A percentile compares a stretch with the other conserved stretches of the same genome.
These are phyloP conservation scores for Eriosoma lanigerum DNA, from an alignment of 1,140 invertebrate species.

Conservation along the genomic window DNA sequence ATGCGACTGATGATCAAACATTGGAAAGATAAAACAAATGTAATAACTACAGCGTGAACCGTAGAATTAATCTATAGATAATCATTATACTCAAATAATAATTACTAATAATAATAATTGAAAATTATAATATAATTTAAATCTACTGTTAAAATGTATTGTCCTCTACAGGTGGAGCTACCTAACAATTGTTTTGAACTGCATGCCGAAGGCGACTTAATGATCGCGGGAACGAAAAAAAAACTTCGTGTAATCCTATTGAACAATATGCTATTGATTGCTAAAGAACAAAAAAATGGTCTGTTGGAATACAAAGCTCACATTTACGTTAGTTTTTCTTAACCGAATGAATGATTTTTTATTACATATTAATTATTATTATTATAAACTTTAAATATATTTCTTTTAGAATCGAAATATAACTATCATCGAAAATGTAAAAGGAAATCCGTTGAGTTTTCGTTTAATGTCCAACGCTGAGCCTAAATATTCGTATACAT, in stretches of 20 bases:
- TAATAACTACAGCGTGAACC: background rate
- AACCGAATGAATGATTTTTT: background rate
- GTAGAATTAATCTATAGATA: too few relatives aligned
- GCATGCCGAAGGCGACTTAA: conserved; percentile 29
- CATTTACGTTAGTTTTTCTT: conserved; percentile 21
- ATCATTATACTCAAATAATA: conserved; percentile 2
- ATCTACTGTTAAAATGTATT: conserved; percentile 13
- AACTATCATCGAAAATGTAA: conserved; percentile 23
- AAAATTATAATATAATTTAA: conserved; percentile 19
- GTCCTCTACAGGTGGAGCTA: conserved; percentile 8
- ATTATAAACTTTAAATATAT: background rate
- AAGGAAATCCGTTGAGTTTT: conserved; percentile 31
- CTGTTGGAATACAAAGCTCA: conserved; percentile 38
- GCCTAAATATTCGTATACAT: conserved; percentile 11
- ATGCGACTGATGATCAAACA: conserved; percentile 9
- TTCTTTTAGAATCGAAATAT: conserved; percentile 19
- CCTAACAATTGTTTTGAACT: conserved; percentile 44
- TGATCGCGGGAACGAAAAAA: conserved; percentile 30
- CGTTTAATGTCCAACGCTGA: background rate
- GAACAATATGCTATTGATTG: conserved; percentile 41
- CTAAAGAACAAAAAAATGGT: conserved; percentile 31
- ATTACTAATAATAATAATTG: conserved; percentile 1
- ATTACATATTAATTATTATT: background rate
- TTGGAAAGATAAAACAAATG: conserved; percentile 44
- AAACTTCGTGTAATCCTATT: conserved; percentile 41